These are phyloP conservation scores for Anguilla obscura DNA, from an alignment of 2,797 vertebrate genomes.

Conservation along the genomic window DNA sequence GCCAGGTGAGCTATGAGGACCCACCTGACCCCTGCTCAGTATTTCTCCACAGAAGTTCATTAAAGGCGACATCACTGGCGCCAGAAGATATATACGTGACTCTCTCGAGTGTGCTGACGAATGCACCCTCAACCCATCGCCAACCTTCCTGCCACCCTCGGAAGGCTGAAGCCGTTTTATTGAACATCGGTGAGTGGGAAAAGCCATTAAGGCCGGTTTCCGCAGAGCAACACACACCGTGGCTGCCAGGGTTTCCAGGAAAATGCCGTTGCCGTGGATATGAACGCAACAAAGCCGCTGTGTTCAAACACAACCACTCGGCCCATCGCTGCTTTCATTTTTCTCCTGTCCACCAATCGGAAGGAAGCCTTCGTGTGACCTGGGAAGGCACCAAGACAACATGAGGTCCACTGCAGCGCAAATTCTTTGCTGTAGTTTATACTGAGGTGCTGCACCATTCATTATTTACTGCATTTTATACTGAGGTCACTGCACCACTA, in stretches of 20 bases:
- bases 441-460: neutral
- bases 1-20: neutral
- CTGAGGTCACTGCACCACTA: neutral
- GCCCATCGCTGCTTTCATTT: neutral
- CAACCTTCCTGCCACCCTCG: neutral
- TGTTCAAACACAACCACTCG: neutral
- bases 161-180: constrained; percentile 2
- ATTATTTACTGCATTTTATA: neutral
- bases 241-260: constrained; percentile 35
- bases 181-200: constrained; percentile 31
- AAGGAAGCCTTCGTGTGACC: neutral
- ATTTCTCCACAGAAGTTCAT: constrained; percentile 5
- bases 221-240: constrained; percentile 27
- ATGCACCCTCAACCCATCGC: neutral
- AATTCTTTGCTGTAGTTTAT: neutral
- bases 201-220: constrained; percentile 25
- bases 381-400: neutral
- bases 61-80: constrained; percentile 20
- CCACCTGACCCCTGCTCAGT: neutral
- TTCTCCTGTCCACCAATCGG: neutral
- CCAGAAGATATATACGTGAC: constrained; percentile 32
- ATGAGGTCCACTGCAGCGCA: neutral
- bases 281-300: constrained; percentile 30
- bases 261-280: constrained; percentile 44
- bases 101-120: constrained; percentile 28